Evolutionary conservation across 2,888 invertebrate genomes (phyloP).

Genomic region (Panopea generosa): DNA sequence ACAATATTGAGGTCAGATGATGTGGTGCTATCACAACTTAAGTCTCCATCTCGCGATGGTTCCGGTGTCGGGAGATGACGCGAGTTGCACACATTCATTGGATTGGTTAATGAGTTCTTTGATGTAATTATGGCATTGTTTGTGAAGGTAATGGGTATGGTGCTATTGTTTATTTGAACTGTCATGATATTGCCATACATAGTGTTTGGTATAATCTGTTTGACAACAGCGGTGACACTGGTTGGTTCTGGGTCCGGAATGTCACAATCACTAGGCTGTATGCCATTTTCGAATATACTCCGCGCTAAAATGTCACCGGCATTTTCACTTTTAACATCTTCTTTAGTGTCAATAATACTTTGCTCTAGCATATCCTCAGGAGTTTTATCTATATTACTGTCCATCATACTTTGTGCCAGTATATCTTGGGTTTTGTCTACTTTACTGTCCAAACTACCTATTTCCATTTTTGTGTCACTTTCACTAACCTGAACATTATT

Average conservation of each 20-base stretch:
- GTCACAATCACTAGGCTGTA: conserved; percentile 60
- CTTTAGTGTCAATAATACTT: conserved; percentile 2
- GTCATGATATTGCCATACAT: conserved; percentile 62
- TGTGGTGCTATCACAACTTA: conserved; percentile 77
- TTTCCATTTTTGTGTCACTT: conserved; percentile 22
- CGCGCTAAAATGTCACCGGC: conserved; percentile 55
- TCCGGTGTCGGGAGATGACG: conserved; percentile 74
- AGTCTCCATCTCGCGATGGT: conserved; percentile 70
- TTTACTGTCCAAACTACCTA: conserved; percentile 2
- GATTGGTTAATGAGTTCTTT: conserved; percentile 48
- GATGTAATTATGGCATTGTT: conserved; percentile 53
- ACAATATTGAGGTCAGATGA: conserved; percentile 64
- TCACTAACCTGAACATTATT: conserved; percentile 20
- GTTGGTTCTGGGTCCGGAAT: conserved; percentile 54
- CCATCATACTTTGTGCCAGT: conserved; percentile 53
- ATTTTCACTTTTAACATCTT: conserved; percentile 32
- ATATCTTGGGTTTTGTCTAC: conserved; percentile 51
- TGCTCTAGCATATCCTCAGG: conserved; percentile 30
- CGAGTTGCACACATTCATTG: conserved; percentile 67
- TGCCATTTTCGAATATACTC: conserved; percentile 57
- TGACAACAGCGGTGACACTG: conserved; percentile 53
- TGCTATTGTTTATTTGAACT: conserved; percentile 58
- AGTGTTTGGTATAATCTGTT: conserved; percentile 58
- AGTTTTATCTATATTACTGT: conserved; percentile 54
- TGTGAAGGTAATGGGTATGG: conserved; percentile 57